Evolutionary conservation across 2,797 vertebrate genomes (phyloP).

Genomic region (Gymnothorax reevesii): DNA sequence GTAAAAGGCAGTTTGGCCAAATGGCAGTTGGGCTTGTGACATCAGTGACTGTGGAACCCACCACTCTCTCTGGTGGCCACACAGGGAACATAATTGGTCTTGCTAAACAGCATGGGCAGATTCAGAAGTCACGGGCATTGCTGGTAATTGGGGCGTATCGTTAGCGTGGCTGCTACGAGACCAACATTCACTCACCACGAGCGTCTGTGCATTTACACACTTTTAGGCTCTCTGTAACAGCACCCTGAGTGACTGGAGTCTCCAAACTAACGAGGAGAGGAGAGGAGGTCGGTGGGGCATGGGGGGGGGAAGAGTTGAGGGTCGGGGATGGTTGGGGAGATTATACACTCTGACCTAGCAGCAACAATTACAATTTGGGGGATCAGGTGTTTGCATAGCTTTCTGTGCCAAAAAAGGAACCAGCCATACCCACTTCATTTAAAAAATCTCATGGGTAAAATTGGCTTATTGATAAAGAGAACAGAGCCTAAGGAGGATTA

Average conservation of each 20-base stretch:
- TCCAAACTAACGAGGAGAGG: slow-evolving; percentile 41
- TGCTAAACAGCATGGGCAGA: slow-evolving; percentile 18
- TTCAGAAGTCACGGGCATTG: slow-evolving; percentile 11
- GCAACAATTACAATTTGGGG: slow-evolving; percentile 74
- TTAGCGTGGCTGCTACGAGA: slow-evolving; percentile 48
- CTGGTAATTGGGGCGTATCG: slow-evolving; percentile 66
- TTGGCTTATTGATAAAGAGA: slow-evolving; percentile 63
- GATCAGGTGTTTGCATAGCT: slow-evolving; percentile 81
- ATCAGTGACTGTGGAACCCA: neutral
- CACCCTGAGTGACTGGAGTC: slow-evolving; percentile 55
- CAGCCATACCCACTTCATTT: slow-evolving; percentile 70
- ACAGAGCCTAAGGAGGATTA: slow-evolving; percentile 32
- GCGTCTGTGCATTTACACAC: slow-evolving; percentile 51
- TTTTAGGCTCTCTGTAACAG: slow-evolving; percentile 53
- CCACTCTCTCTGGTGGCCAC: neutral
- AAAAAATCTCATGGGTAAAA: slow-evolving; percentile 59
- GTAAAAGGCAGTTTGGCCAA: neutral
- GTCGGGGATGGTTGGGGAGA: slow-evolving; percentile 33
- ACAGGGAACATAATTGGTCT: slow-evolving; percentile 48
- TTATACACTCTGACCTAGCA: slow-evolving; percentile 75
- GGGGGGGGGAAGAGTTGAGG: slow-evolving; percentile 34
- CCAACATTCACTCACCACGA: slow-evolving; percentile 24
- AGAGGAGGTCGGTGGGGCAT: neutral
- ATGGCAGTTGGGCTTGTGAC: neutral
- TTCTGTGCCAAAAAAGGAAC: slow-evolving; percentile 78